phyloP scores from a whole-genome alignment of 1,140 invertebrate species.

The Sitophilus oryzae region DNA sequence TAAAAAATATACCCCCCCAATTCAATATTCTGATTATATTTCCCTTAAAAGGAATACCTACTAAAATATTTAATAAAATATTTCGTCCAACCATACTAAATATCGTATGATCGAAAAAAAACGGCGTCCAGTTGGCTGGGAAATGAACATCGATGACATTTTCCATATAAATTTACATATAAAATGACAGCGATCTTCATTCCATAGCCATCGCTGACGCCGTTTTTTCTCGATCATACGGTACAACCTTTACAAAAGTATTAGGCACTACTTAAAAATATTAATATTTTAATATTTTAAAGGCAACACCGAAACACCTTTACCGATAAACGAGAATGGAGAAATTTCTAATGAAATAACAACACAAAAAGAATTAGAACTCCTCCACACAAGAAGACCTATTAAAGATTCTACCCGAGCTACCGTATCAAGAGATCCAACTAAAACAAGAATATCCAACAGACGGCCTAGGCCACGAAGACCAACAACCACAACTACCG shows the following conservation, averaged over 20 bases:
- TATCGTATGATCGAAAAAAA: too few relatives aligned
- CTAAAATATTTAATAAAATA: background rate
- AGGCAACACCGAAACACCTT: conserved; percentile 12
- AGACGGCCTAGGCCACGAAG: conserved; percentile 29
- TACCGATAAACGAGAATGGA: conserved; percentile 12
- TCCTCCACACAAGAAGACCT: conserved; percentile 8
- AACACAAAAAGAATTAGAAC: conserved; percentile 19
- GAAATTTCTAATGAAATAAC: conserved; percentile 36
- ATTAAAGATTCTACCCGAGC: conserved; percentile 14
- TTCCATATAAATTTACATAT: too few relatives aligned
- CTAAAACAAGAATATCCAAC: conserved; percentile 23
- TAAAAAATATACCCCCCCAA: too few relatives aligned
- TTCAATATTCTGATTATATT: too few relatives aligned
- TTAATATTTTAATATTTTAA: background rate
- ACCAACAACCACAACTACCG: conserved; percentile 30
- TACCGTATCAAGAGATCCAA: conserved; percentile 28
- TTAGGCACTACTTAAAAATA: background rate
- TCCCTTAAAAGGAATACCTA: too few relatives aligned
- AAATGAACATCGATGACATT: too few relatives aligned
- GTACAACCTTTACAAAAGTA: background rate
- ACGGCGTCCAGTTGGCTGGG: too few relatives aligned
- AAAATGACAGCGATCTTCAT: too few relatives aligned
- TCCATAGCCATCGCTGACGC: too few relatives aligned
- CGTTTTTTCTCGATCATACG: background rate
- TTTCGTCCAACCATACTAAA: background rate